Evolutionary conservation across 2,888 invertebrate genomes (phyloP), one percentile per base, ranked within the genome.

Genomic region (Abrostola tripartita): DNA sequence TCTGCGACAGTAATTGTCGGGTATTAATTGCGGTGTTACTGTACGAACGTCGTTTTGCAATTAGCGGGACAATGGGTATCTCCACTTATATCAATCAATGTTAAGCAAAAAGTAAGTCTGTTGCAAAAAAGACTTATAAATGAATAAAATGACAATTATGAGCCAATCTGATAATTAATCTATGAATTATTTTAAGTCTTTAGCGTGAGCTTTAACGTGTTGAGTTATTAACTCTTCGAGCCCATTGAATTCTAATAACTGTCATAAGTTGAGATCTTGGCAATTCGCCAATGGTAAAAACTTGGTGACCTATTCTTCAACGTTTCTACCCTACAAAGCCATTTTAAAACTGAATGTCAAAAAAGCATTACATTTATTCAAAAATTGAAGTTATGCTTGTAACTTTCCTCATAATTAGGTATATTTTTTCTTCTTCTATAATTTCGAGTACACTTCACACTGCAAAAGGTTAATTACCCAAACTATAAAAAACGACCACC

Each of bases 381-480:
- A 81, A 69, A 58, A 64, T 53, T 61, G n/a, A 57, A 60, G 64
- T 64, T 53, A 59, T 56, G 61, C 38, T 14, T 59, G 54, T 56
- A 59, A 49, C 7, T 66, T 64, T 68, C 38, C 6, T 65, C 52
- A 64, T 71, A 66, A 64, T 77, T 71, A 55, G 58, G 41, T 58
- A 38, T 64, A 65, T 70, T 71, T 69, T 69, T 56, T 50, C 59
- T 51, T 49, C 52, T 66, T 49, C 63, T 61, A 41, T 14, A 64
- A 68, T 65, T 76, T 70, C 12, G 57, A 70, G 65, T 63, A 61
- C 65, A 76, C 70, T 81, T 78, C 68, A 79, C 75, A 75, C 76
- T 75, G 63, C 53, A 5, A 83, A 85, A 82, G 84, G 86, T 84
- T 84, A 86, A 84, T 78, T 76, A 74, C 24, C 56, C 37, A 63